Conservation (phyloP, 2,797 vertebrate species). For the Heteromormyrus szaboi region DNA sequence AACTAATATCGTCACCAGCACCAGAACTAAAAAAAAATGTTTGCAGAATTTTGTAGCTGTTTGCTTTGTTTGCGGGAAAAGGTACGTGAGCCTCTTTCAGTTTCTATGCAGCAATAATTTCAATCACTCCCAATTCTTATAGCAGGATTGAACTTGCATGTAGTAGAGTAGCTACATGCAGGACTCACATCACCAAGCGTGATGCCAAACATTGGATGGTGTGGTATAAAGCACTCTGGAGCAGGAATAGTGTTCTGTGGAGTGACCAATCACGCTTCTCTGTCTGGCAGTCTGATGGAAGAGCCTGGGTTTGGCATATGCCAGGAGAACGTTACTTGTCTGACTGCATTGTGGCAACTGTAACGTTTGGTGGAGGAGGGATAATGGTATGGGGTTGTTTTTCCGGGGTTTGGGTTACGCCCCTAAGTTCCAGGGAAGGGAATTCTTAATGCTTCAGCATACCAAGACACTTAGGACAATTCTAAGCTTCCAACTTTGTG, state of each 20-base stretch:
- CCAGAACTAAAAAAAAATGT: neutral
- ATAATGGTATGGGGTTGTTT: neutral
- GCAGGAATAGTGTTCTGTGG: neutral
- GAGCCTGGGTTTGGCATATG: neutral
- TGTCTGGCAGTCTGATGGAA: neutral
- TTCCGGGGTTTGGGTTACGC: neutral
- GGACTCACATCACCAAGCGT: neutral
- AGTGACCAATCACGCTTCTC: neutral
- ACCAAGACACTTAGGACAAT: neutral
- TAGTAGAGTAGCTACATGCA: neutral
- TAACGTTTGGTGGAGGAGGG: neutral
- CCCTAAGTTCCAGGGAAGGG: neutral
- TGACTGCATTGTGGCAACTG: neutral
- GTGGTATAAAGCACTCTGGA: neutral
- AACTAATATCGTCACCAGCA: neutral
- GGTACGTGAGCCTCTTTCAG: neutral
- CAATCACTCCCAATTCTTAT: neutral
- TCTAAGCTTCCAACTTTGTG: neutral
- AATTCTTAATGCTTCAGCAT: neutral
- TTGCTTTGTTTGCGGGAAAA: neutral
- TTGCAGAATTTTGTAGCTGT: neutral
- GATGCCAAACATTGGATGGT: neutral
- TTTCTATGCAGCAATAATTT: neutral
- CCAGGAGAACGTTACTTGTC: neutral
- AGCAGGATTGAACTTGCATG: neutral